Evolutionary conservation across 2,113 vertebrate species (phyloP).

Genomic region (Callaeas wilsoni): DNA sequence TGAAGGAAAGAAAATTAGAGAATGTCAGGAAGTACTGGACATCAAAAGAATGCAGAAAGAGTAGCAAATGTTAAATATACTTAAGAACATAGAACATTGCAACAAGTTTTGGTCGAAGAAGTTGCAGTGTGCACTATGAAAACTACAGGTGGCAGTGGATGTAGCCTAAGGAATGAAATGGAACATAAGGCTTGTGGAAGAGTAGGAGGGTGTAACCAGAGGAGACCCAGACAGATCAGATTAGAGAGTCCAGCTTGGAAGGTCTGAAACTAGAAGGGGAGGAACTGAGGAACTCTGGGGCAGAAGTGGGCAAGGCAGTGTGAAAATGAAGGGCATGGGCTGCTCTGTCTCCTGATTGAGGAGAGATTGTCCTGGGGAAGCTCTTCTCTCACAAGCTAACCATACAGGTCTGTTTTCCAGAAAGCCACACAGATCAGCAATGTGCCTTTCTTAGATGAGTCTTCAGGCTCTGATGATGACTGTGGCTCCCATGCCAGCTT

Average conservation of each 20-base stretch:
- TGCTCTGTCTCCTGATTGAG: not conserved
- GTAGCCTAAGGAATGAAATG: not conserved
- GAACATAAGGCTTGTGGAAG: not conserved
- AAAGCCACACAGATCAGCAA: conserved; percentile 90
- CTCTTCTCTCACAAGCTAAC: not conserved
- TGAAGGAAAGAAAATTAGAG: not conserved
- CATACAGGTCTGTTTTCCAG: conserved; percentile 54
- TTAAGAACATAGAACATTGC: not conserved
- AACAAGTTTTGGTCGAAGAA: not conserved
- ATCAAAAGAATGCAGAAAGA: not conserved
- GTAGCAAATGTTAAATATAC: not conserved
- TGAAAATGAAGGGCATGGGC: not conserved
- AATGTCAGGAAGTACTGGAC: not conserved
- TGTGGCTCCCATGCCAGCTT: conserved; percentile 83
- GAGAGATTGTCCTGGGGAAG: not conserved
- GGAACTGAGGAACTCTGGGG: not conserved
- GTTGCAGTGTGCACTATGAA: not conserved
- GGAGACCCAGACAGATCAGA: not conserved
- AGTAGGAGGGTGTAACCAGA: not conserved
- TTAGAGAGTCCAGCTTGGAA: not conserved
- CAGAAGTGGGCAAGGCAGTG: not conserved
- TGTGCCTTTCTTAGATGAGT: conserved; percentile 82
- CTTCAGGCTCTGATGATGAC: conserved; percentile 88
- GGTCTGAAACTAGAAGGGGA: not conserved
- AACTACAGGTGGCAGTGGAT: not conserved